phyloP scores from a whole-genome alignment of 2,113 vertebrate genomes.

The Hypanus sabinus region DNA sequence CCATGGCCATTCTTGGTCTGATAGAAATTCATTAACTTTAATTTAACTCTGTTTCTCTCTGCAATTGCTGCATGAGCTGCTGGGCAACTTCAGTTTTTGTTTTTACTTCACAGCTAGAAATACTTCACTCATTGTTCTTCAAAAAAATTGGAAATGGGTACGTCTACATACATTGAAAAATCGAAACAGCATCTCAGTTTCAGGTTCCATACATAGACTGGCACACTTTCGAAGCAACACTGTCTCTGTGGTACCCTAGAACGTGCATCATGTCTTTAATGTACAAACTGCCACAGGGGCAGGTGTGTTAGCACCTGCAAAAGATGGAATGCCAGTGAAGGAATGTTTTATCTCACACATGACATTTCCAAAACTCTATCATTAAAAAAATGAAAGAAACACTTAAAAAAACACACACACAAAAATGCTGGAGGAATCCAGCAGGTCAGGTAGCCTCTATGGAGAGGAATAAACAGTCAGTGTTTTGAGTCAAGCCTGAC shows the following conservation, averaged over 20 bases:
- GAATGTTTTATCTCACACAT: neutral
- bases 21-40: too few species aligned
- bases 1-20: too few species aligned
- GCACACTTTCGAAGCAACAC: neutral
- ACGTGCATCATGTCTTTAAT: neutral
- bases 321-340: neutral
- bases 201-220: neutral
- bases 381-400: neutral
- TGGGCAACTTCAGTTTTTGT: too few species aligned
- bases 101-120: too few species aligned
- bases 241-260: neutral
- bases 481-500: too few species aligned
- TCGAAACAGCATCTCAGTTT: neutral
- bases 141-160: neutral
- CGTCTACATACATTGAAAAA: neutral
- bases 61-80: too few species aligned
- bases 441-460: too few species aligned
- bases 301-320: neutral
- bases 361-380: neutral
- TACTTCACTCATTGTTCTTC: neutral
- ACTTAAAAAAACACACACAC: too few species aligned
- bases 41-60: too few species aligned
- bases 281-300: neutral
- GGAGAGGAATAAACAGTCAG: too few species aligned
- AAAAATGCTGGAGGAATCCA: too few species aligned